These are phyloP conservation scores for Cryptoprocta ferox DNA, from an alignment of 2,797 vertebrate genomes.

Conservation along the genomic window DNA sequence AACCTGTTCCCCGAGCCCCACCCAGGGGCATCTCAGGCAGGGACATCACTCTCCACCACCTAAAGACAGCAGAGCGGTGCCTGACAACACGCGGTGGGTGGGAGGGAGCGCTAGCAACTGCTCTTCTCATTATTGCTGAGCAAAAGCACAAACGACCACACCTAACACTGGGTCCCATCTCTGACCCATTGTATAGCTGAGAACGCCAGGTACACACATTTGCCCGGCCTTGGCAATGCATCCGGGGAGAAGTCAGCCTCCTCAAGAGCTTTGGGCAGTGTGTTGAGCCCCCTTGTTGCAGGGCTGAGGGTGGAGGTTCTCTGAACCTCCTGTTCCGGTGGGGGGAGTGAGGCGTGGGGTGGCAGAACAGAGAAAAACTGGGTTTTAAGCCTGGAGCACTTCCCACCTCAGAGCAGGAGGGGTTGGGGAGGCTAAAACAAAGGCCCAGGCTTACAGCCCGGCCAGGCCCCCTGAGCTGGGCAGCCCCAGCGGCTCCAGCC, in stretches of 20 bases:
- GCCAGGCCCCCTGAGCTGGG: too few relatives aligned
- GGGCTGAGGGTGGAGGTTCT: not conserved
- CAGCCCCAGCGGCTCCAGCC: not conserved
- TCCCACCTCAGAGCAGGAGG: not conserved
- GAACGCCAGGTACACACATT: not conserved
- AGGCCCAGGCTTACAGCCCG: not conserved
- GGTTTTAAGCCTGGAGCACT: not conserved
- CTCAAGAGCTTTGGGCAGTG: not conserved
- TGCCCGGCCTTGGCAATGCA: not conserved
- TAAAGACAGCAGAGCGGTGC: not conserved
- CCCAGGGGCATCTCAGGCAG: not conserved
- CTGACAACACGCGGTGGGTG: accelerated
- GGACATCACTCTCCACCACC: not conserved
- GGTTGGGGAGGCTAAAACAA: not conserved
- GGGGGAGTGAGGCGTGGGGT: not conserved
- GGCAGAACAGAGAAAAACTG: not conserved
- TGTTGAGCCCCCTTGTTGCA: not conserved
- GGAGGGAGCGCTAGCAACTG: not conserved
- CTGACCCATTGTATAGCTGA: not conserved
- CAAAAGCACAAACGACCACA: not conserved
- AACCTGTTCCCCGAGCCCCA: too few relatives aligned
- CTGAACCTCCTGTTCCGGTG: not conserved
- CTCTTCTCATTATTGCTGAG: not conserved
- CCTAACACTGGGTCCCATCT: not conserved
- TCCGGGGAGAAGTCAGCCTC: not conserved